Evolutionary conservation across 2,797 vertebrate genomes (phyloP), one percentile per base, ranked within the genome.

Genomic region (Gallirallus australis): DNA sequence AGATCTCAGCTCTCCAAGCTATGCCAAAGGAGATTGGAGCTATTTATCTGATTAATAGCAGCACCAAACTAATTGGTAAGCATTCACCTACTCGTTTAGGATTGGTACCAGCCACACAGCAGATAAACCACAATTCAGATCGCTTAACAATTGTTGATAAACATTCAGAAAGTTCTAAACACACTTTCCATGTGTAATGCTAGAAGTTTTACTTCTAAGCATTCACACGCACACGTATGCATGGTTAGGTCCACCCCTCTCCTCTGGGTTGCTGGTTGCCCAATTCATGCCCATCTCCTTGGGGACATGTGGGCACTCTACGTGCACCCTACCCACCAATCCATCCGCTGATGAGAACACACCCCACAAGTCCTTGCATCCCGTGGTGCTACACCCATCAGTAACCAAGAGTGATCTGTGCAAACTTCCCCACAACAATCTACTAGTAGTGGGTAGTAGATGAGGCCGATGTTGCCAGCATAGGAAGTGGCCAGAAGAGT

Each of bases 351-450:
- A 48, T 47, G 59, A 88, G 24, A 65, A 24, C 15, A 65, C 12
- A 35, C 1, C 9, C 19, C 63, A 27, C 6, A 28, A 59, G 3
- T 11, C 13, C 4, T 1, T 30, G 15, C 6, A 19, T 6, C 35
- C 54, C 3, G 1, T 5, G 8, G 0, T 1, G 1, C 30, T 39
- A 12, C 42, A 59, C 40, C 40, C 40, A 42, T 42, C 40, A 42
- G 40, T 17, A 42, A 18, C 40, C 40, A 42, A 42, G 40, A 17
- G 40, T 18, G 40, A 53, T 16, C 33, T 12, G 3, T 33, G 28
- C 31, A 33, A 50, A 69, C 7, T 21, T 3, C 16, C 24, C 13
- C 50, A 19, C 15, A 42, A 56, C 42, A 64, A 40, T 53, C 24
- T 42, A 10, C 39, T 64, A 27, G 19, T 1, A 0, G 2, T 42